Base-by-base conservation (phyloP, 2,113 vertebrate species). In the Leptosomus discolor region DNA sequence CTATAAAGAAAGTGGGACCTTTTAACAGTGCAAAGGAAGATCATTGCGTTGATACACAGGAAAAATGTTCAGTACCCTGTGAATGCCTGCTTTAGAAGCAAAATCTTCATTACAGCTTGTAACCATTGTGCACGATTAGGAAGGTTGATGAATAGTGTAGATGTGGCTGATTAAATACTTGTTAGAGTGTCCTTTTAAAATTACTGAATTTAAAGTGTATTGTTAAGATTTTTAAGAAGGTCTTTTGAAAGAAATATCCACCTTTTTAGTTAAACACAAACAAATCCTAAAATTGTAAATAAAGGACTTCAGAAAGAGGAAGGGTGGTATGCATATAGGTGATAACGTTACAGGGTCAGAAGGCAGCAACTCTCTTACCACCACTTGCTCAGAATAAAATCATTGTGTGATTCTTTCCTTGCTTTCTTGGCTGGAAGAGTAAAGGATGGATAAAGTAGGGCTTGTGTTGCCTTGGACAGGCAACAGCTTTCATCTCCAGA, bases 61-160 rank as follows among this genome's bases (percentile, higher is more conserved):
- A 24, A 41, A 73, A 63, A 67, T 14, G 5, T 46, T 68, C 26
- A 65, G 27, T 48, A 76, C 3, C 9, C 24, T 36, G 15, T 54
- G 64, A 82, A 67, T 36, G 50, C 8, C 6, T 73, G 30, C 26
- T 30, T 63, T 67, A 77, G 17, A 61, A 76, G 8, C 14, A 85
- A 80, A 88, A 61, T n/a, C 41, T 81, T 61, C 21, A 8, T 78
- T 45, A 41, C 18, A 61, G 60, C 12, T 5, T 51, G 30, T 16
- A 57, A 32, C 11, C 12, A 11, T 51, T 0, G 0, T 26, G 5
- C 19, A 41, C 0, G 0, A 4, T 45, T 53, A n/a, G 20, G 7
- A 64, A 60, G 24, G 27, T 5, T 64, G 67, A 36, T 57, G 34
- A 64, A 34, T 0, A 1, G 13, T 36, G 12, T 15, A 57, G 34